Evolutionary conservation across 2,113 vertebrate species (phyloP).

Genomic region (Procapra przewalskii): DNA sequence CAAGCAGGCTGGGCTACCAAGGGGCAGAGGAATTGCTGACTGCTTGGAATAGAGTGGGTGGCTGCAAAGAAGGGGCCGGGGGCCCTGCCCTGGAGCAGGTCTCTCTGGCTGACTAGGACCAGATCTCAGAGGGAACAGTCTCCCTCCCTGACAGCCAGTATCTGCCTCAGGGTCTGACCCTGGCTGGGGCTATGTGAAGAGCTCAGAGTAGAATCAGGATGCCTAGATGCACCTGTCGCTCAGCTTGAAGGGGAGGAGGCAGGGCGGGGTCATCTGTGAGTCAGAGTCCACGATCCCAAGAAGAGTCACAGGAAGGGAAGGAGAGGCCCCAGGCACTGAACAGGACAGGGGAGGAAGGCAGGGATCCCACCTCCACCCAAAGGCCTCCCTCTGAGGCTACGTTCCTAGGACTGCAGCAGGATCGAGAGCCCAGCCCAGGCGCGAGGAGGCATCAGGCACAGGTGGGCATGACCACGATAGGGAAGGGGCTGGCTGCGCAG

Average conservation of each 20-base stretch:
- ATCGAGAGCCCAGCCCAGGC: not conserved
- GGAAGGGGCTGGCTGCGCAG: not conserved
- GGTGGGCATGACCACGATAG: rapidly evolving
- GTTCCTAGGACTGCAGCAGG: not conserved
- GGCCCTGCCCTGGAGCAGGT: not conserved
- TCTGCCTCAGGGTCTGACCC: not conserved
- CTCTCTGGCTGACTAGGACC: not conserved
- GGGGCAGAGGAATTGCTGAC: not conserved
- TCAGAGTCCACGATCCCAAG: not conserved
- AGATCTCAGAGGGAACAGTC: not conserved
- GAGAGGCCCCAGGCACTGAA: not conserved
- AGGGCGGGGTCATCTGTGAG: not conserved
- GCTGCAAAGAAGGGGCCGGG: not conserved
- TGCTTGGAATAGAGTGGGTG: not conserved
- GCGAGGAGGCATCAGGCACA: not conserved
- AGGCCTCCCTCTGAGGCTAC: not conserved
- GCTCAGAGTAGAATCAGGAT: not conserved
- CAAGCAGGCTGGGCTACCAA: not conserved
- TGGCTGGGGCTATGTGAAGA: not conserved
- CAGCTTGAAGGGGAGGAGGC: not conserved
- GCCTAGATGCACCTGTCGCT: not conserved
- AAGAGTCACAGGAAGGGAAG: not conserved
- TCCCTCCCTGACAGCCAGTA: not conserved
- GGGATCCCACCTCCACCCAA: not conserved
- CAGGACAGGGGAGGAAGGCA: not conserved